Base-by-base conservation (phyloP, 2,888 invertebrate species). In the Noctua comes region DNA sequence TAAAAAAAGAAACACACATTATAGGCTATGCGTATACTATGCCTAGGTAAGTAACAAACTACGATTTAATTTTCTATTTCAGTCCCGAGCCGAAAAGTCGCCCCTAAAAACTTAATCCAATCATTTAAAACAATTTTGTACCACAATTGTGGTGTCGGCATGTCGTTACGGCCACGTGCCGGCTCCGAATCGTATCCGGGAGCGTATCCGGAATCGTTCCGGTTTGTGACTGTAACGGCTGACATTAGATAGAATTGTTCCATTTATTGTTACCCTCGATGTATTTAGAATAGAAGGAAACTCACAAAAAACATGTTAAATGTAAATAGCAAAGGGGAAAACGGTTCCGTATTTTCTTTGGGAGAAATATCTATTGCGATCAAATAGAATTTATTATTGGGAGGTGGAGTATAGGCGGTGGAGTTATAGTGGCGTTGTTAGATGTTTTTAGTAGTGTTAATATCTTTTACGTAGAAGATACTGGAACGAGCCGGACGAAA, bases 151-250 rank as follows among this genome's bases (percentile, higher is more conserved):
- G 88, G 88, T 84, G 76, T 75, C 78, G 88, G 86, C 79, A 79
- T 75, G 87, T 86, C 81, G 90, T 82, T 84, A 76, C 43, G 18
- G 88, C 72, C 92, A 91, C 91, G 92, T 88, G 91, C 79, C 86
- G 83, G 79, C 77, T 84, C 88, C 87, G 84, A 83, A 82, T 73
- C 80, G 88, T 84, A 83, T 89, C 88, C 88, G 90, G 88, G 59
- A 85, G 66, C 80, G 88, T 84, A 84, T 89, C 88, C 88, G 89
- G 88, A 57, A 85, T 76, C 81, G 86, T 89, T 88, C 87, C 89
- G 87, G 89, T 79, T 68, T 72, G 79, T 87, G 85, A 72, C 71
- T 74, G 7, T 86, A 85, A 85, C 84, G 87, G 80, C 43, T 72
- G 80, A 84, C 87, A 87, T 87, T 85, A 85, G 65, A 84, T 76